These are phyloP conservation scores for Umimayanthus chanpuru DNA, from an alignment of 92 coral and sea anemone species.

Conservation along the genomic window DNA sequence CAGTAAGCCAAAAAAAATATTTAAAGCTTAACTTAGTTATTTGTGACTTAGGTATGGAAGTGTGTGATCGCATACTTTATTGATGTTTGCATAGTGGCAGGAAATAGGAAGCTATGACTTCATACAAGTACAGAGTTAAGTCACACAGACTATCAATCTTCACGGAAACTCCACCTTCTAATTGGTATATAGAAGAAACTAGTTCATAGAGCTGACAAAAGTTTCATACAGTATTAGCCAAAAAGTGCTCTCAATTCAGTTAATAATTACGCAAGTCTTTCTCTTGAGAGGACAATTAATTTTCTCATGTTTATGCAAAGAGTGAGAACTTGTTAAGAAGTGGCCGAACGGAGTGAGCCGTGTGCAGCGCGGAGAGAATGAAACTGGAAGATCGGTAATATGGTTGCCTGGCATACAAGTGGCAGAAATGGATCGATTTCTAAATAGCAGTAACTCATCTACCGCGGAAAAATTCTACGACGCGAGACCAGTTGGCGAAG, in stretches of 20 bases:
- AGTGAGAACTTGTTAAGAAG: neutral
- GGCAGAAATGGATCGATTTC: conserved; percentile 18
- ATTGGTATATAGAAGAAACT: neutral
- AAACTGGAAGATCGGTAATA: neutral
- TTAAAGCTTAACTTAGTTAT: neutral
- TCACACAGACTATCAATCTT: neutral
- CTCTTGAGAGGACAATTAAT: conserved; percentile 14
- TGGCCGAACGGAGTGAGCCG: neutral
- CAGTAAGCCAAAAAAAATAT: neutral
- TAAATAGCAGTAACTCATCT: neutral
- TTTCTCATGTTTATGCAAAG: conserved; percentile 41
- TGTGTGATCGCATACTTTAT: conserved; percentile 21
- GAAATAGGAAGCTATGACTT: neutral
- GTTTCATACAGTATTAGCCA: neutral
- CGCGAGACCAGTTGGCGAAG: conserved; percentile 54
- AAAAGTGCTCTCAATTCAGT: conserved; percentile 1
- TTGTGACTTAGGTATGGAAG: neutral
- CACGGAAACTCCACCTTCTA: neutral
- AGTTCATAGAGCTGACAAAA: neutral
- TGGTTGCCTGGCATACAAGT: neutral
- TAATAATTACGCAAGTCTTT: conserved; percentile 5
- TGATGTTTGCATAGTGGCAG: conserved; percentile 21
- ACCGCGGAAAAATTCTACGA: conserved; percentile 32
- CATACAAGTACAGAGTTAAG: neutral
- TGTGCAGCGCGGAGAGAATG: neutral